A percentile compares a stretch with the other conserved stretches of the same genome.
phyloP scores from a whole-genome alignment of 2,888 invertebrate genomes.

The Drosophila kokeensis region DNA sequence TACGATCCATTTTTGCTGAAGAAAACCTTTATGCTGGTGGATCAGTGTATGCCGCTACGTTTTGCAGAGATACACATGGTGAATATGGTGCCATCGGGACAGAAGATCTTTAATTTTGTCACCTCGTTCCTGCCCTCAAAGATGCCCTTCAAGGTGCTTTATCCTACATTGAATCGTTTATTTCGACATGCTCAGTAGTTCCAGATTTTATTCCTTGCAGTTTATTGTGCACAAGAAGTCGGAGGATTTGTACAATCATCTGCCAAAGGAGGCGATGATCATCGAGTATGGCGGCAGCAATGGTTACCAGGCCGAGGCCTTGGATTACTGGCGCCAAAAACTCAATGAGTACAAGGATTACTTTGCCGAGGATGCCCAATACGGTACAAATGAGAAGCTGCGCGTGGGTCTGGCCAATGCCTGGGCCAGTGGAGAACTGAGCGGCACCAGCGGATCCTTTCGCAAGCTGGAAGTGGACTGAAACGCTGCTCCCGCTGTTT shows the following conservation, averaged over 20 bases:
- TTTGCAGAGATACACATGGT: constrained; percentile 77
- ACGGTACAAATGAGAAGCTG: constrained; percentile 74
- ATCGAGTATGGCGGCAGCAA: constrained; percentile 80
- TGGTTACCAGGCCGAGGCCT: constrained; percentile 75
- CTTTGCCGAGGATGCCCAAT: constrained; percentile 69
- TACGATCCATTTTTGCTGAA: constrained; percentile 74
- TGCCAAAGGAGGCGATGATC: constrained; percentile 75
- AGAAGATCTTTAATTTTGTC: constrained; percentile 70
- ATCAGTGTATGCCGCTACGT: constrained; percentile 74
- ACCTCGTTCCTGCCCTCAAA: constrained; percentile 72
- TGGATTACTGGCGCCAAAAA: constrained; percentile 68
- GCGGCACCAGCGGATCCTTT: constrained; percentile 77
- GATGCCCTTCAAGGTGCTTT: constrained; percentile 72
- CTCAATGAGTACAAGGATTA: constrained; percentile 66
- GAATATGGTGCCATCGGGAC: constrained; percentile 74
- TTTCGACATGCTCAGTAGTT: neutral
- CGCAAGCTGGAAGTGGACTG: constrained; percentile 78
- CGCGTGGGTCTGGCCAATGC: constrained; percentile 63
- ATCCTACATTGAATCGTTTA: neutral
- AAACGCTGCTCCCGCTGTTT: constrained; percentile 8
- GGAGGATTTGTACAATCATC: constrained; percentile 75
- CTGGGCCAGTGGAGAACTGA: constrained; percentile 63
- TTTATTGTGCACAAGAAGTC: constrained; percentile 78
- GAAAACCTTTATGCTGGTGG: constrained; percentile 68
- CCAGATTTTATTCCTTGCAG: constrained; percentile 36